These are phyloP conservation scores for Bothrops jararaca DNA, from an alignment of 2,113 vertebrate species.

Conservation along the genomic window DNA sequence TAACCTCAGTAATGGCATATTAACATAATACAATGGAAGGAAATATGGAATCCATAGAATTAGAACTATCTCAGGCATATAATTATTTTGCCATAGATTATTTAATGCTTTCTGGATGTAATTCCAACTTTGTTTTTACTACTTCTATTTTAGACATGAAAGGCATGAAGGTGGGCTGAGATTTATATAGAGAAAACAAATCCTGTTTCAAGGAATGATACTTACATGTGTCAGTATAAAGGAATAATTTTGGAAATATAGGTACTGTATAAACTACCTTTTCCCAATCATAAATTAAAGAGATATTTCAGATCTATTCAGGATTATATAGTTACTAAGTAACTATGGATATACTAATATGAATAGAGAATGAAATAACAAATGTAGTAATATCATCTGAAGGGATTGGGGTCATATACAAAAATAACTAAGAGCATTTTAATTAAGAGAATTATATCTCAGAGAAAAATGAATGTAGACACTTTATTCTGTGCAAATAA, in stretches of 20 bases:
- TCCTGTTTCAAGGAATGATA: background rate
- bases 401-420: background rate
- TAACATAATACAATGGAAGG: background rate
- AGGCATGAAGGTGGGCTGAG: background rate
- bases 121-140: background rate
- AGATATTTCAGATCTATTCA: background rate
- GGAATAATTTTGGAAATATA: background rate
- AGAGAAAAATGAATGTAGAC: background rate
- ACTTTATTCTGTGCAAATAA: background rate
- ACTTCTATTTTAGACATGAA: background rate
- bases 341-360: background rate
- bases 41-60: background rate
- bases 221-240: background rate
- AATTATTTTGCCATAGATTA: background rate
- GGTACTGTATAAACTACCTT: background rate
- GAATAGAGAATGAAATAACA: background rate
- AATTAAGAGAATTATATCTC: background rate
- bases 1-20: background rate
- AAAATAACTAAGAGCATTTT: background rate
- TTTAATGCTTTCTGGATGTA: background rate
- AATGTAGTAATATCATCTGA: background rate
- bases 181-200: background rate
- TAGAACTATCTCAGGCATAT: background rate
- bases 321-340: background rate
- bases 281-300: background rate